These are phyloP conservation scores for Chunga burmeisteri DNA, from an alignment of 2,113 vertebrate species.

Conservation along the genomic window DNA sequence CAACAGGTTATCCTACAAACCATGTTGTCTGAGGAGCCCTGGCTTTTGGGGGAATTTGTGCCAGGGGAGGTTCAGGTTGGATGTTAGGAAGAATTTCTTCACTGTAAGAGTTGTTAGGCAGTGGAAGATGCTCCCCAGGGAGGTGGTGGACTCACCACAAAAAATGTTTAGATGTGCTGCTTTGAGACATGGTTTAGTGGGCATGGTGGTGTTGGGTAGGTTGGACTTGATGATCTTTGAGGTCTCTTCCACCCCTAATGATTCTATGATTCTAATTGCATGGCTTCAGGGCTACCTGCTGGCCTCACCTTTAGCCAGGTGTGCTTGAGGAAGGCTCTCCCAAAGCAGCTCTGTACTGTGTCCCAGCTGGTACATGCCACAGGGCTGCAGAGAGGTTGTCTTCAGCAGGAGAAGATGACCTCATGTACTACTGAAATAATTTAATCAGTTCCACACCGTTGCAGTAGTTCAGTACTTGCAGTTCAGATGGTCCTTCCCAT, in stretches of 20 bases:
- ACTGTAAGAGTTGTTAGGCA: too few relatives aligned
- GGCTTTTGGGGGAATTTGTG: background rate
- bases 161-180: too few relatives aligned
- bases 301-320: background rate
- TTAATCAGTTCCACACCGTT: background rate
- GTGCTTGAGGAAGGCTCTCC: background rate
- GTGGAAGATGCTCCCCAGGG: too few relatives aligned
- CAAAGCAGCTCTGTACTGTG: background rate
- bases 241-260: too few relatives aligned
- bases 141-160: too few relatives aligned
- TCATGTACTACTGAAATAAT: background rate
- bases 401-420: background rate
- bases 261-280: too few relatives aligned
- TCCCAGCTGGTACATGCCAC: background rate
- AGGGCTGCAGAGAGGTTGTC: background rate
- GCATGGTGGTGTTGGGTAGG: too few relatives aligned
- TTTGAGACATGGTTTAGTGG: too few relatives aligned
- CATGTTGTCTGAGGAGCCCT: background rate
- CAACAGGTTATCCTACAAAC: rapidly evolving
- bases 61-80: too few relatives aligned
- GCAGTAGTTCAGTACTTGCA: background rate
- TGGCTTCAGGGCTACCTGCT: background rate
- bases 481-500: background rate
- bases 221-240: too few relatives aligned
- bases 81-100: too few relatives aligned